These are phyloP conservation scores for Alces alces DNA, from an alignment of 2,113 vertebrate species.

Conservation along the genomic window DNA sequence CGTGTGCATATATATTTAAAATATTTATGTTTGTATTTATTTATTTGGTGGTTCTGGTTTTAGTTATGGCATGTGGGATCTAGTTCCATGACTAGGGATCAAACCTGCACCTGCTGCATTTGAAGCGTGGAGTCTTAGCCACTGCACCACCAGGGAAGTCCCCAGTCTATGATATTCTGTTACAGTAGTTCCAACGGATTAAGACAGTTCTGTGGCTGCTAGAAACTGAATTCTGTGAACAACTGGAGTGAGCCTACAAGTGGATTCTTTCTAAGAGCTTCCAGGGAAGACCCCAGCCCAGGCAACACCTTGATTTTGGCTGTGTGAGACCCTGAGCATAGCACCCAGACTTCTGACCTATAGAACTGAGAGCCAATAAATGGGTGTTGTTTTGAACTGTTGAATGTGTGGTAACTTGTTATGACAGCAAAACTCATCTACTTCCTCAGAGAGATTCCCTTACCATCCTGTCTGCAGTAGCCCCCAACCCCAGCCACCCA, in stretches of 20 bases:
- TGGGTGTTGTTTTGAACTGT: background rate
- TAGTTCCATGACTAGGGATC: background rate
- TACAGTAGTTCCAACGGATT: rapidly evolving
- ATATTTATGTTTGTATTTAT: background rate
- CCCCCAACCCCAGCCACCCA: too few relatives aligned
- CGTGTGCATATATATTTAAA: background rate
- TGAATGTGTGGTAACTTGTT: background rate
- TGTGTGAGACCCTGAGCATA: background rate
- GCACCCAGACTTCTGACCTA: background rate
- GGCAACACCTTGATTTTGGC: background rate
- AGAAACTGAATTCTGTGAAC: background rate
- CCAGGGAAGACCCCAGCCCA: too few relatives aligned
- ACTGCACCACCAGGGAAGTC: background rate
- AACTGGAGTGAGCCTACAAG: background rate
- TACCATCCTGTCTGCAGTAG: background rate
- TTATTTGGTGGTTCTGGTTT: background rate
- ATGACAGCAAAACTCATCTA: background rate
- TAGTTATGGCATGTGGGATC: background rate
- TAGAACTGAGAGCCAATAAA: background rate
- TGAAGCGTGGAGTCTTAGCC: background rate
- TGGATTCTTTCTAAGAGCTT: background rate
- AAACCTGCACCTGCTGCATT: background rate
- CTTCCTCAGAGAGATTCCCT: background rate
- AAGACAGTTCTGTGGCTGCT: background rate
- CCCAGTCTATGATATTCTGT: background rate